Evolutionary conservation across 2,888 invertebrate genomes (phyloP), one percentile per base, ranked within the genome.

Genomic region (Ochropleura leucogaster): DNA sequence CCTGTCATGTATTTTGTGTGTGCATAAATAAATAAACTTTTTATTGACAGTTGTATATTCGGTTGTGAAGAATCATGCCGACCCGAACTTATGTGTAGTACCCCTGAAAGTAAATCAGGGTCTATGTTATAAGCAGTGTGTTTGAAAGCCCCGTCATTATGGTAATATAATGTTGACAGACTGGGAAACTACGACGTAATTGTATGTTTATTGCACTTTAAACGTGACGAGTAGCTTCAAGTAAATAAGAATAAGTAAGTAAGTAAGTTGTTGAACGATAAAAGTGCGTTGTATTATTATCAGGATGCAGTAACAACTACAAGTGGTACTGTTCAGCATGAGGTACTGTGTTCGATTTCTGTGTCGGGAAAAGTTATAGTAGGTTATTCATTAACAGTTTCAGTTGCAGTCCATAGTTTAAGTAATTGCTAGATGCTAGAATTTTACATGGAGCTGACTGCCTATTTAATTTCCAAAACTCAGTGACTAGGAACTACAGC

Each of bases 131-230:
- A 62, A 73, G 57, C 74, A 68, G 18, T 68, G 65, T 47, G 69
- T 70, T 74, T 49, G 53, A 30, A 7, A 72, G 55, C 49, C 64
- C 16, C 51, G 49, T 67, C 59, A 69, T 78, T 85, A 83, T 78
- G 70, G 53, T 83, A 85, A 83, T 83, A 71, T 68, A 67, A 74
- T 80, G 74, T 80, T 74, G 78, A 83, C 72, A 78, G 46, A 67
- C 60, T 47, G 60, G n/a, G 57, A 20, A 68, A 74, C 62, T 51
- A 62, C 49, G 60, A 62, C 60, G 44, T 80, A 74, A 85, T 83
- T 78, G 72, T 49, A 77, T 73, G 64, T 80, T 85, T 82, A 82
- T 79, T 82, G 75, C 67, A 71, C 57, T 73, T 69, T 60, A 53
- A 20, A 16, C 57, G 30, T 68, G 20, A 62, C 49, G 47, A 63